A percentile compares a stretch with the other conserved stretches of the same genome.
Conservation (phyloP, 2,113 vertebrate species). For the Phyllostomus hastatus region DNA sequence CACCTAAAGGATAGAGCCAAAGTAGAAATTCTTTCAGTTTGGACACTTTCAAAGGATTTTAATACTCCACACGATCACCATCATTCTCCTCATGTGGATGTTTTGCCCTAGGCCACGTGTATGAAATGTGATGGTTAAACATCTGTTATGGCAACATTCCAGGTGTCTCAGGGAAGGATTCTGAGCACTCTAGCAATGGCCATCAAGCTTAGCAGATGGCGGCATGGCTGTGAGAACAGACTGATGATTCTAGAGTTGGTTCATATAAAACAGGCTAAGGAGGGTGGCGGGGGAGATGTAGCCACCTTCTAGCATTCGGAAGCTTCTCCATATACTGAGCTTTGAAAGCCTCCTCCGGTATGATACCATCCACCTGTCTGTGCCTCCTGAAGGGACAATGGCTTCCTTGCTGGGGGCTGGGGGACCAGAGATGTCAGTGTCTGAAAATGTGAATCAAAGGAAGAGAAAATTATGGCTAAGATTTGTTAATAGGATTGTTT, state of each 20-base stretch:
- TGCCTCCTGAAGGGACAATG: not conserved
- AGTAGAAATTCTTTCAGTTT: not conserved
- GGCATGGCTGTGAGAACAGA: slow-evolving; percentile 26
- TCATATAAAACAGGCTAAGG: not conserved
- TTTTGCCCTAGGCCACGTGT: slow-evolving; percentile 31
- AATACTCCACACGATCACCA: not conserved
- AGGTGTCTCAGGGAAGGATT: slow-evolving; percentile 29
- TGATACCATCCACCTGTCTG: not conserved
- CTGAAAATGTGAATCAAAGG: not conserved
- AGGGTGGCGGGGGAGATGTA: not conserved
- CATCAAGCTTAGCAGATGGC: slow-evolving; percentile 53
- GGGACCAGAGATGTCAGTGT: not conserved
- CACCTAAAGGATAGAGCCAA: not conserved
- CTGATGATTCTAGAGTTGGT: slow-evolving; percentile 32
- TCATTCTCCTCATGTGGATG: slow-evolving; percentile 29
- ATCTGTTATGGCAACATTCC: slow-evolving; percentile 43
- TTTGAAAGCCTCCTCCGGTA: not conserved
- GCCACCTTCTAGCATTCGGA: not conserved
- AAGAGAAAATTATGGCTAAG: not conserved
- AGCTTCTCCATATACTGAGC: not conserved
- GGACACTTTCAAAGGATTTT: slow-evolving; percentile 29
- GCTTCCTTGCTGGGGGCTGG: not conserved
- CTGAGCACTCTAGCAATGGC: not conserved
- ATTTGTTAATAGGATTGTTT: not conserved
- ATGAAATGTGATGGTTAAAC: slow-evolving; percentile 53